phyloP scores from a whole-genome alignment of 2,888 invertebrate genomes.

The Cylindroiulus punctatus region DNA sequence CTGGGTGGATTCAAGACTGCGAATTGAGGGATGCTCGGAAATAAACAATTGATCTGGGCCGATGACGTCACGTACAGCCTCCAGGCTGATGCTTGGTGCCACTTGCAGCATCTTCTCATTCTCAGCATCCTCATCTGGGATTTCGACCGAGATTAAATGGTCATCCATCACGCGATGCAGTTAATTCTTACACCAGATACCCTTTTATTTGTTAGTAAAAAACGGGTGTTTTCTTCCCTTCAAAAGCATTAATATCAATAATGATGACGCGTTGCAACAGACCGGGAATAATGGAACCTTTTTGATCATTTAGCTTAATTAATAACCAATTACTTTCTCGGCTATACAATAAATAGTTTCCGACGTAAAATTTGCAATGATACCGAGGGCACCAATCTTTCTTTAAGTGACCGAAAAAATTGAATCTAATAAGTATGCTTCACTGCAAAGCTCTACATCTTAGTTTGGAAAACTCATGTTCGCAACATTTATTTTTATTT shows the following conservation, averaged over 20 bases:
- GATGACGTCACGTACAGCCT: constrained; percentile 16
- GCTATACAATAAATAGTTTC: too few species aligned
- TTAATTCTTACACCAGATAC: background rate
- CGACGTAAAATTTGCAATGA: too few species aligned
- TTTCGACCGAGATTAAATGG: background rate
- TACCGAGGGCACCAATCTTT: too few species aligned
- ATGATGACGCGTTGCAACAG: background rate
- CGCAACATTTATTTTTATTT: too few species aligned
- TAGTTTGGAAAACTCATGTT: too few species aligned
- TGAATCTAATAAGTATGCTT: too few species aligned
- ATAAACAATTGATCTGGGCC: constrained; percentile 8
- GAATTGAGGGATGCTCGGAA: constrained; percentile 6
- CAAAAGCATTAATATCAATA: too few species aligned
- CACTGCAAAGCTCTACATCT: too few species aligned
- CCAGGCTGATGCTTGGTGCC: background rate
- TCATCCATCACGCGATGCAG: background rate
- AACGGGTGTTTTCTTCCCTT: too few species aligned
- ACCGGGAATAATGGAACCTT: background rate
- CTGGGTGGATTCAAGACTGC: constrained; percentile 21
- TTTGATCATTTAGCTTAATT: background rate
- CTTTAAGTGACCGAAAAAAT: too few species aligned
- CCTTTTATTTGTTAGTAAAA: too few species aligned
- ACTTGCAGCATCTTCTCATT: background rate
- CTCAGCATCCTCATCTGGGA: background rate
- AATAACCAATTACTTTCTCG: too few species aligned